Base-by-base conservation (phyloP, 2,888 invertebrate genomes). In the Vandiemenella viatica region DNA sequence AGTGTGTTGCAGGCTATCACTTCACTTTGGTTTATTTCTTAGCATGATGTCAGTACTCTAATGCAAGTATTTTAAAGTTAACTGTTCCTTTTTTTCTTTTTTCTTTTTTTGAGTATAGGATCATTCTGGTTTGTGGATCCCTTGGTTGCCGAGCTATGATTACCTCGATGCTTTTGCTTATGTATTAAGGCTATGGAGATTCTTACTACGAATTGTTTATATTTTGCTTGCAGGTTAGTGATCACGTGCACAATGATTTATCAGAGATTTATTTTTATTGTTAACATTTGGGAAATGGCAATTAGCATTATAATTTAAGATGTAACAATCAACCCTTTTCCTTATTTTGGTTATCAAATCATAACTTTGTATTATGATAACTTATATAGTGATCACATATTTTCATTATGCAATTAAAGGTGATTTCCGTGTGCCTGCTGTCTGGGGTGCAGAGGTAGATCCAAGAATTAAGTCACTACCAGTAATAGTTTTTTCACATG, bases 401-500 rank as follows among this genome's bases (percentile, higher is more conserved):
- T n/a, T 19, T 42, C 3, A 10, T 13, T 13, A 5, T 19, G 5
- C 13, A 26, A 21, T 44, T 44, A 16, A 58, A 72, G 73, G 67
- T 51, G 65, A 66, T 40, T 60, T 69, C 17, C 65, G 68, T 50
- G 69, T 75, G 41, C 77, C 77, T 1, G 72, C 69, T 1, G 56
- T 73, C 37, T 73, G 72, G 65, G 66, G 59, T 40, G 58, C 54
- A 20, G 51, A 56, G 62, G 71, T 50, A 69, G 66, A 37, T 5
- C 60, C 58, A 51, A 58, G 58, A 3, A 58, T 59, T 13, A 52
- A 60, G 40, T 63, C 64, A 56, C 54, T 75, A 50, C 79, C 78
- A 37, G 71, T 78, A 17, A 60, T 80, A 22, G 63, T 80, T 20
- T 72, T 80, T 57, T 79, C 79, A 1, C 81, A 80, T 60, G 81